Evolutionary conservation across 2,797 vertebrate species (phyloP).

Genomic region (Hybognathus amarus): DNA sequence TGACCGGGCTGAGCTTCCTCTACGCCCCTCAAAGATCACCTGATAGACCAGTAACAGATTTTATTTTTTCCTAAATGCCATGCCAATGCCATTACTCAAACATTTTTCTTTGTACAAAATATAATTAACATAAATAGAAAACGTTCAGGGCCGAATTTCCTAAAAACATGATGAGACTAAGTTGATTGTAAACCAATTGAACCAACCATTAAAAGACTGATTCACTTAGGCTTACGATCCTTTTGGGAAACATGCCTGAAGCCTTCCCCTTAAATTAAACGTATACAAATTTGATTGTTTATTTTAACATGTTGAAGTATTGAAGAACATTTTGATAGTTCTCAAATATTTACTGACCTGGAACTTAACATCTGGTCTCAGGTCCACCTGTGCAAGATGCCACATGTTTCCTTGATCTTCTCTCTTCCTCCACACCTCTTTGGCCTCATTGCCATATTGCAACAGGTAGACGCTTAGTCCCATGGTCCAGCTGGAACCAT

Average conservation of each 20-base stretch:
- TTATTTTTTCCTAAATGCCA: too few species aligned
- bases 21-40: slow-evolving; percentile 56
- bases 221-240: too few species aligned
- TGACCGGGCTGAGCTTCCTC: slow-evolving; percentile 63
- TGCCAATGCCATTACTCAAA: too few species aligned
- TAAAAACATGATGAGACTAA: too few species aligned
- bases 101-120: too few species aligned
- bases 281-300: neutral
- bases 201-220: too few species aligned
- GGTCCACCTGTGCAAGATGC: slow-evolving; percentile 72
- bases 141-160: too few species aligned
- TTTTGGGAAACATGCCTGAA: too few species aligned
- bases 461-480: slow-evolving; percentile 76
- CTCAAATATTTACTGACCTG: slow-evolving; percentile 52
- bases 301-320: neutral
- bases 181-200: too few species aligned
- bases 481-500: slow-evolving; percentile 76
- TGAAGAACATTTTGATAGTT: neutral
- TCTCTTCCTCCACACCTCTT: slow-evolving; percentile 66
- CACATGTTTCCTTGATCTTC: slow-evolving; percentile 77
- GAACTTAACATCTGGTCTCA: slow-evolving; percentile 66
- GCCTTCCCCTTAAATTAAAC: too few species aligned
- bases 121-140: too few species aligned
- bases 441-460: slow-evolving; percentile 53
- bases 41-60: too few species aligned